A percentile compares a stretch with the other conserved stretches of the same genome.
Evolutionary conservation across 2,888 invertebrate genomes (phyloP).

Genomic region (Lamellibrachia satsuma): DNA sequence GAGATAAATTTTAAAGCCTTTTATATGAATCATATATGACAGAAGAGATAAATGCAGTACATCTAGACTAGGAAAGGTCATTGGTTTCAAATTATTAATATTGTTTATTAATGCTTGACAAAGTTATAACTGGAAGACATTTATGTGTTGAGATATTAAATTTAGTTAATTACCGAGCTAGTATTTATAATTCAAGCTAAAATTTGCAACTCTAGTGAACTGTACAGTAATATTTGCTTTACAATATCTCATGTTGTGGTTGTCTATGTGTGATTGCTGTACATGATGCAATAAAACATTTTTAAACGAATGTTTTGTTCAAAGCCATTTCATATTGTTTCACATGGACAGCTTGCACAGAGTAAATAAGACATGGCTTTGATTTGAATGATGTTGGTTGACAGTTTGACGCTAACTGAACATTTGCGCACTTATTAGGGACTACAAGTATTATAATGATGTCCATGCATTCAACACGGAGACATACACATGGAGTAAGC

Average conservation of each 20-base stretch:
- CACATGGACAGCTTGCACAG: neutral
- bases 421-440: conserved; percentile 65
- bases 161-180: too few species aligned
- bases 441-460: conserved; percentile 90
- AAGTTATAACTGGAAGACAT: too few species aligned
- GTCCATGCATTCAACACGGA: conserved; percentile 83
- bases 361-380: neutral
- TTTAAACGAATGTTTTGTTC: neutral
- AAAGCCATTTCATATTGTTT: neutral
- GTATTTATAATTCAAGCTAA: too few species aligned
- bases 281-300: neutral
- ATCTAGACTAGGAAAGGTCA: too few species aligned
- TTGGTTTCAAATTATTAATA: too few species aligned
- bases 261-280: neutral
- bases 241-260: neutral
- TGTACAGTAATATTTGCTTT: neutral
- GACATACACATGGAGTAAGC: conserved; percentile 79
- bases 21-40: too few species aligned
- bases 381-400: neutral
- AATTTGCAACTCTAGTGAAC: too few species aligned
- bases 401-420: neutral
- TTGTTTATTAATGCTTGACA: too few species aligned
- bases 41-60: too few species aligned
- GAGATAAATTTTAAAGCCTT: too few species aligned
- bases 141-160: too few species aligned